Percentiles rank a stretch among this genome's conserved stretches.
Conservation (phyloP, 1,140 invertebrate genomes). For the Idris sp. region DNA sequence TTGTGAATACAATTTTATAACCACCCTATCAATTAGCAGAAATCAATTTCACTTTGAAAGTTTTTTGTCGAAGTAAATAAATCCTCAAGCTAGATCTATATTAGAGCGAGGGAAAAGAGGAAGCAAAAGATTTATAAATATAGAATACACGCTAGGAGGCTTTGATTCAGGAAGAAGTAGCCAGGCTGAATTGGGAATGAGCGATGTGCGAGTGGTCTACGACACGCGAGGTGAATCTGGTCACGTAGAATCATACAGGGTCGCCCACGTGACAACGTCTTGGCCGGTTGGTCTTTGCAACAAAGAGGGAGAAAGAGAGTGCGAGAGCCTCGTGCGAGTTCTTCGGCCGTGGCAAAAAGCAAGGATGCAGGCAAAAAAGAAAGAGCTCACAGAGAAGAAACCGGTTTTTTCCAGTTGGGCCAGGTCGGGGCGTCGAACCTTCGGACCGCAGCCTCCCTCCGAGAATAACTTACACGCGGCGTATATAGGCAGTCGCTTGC, state of each 20-base stretch:
- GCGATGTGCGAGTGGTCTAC: conserved; percentile 35
- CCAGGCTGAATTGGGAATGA: conserved; percentile 64
- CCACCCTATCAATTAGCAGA: no score
- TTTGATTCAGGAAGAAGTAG: conserved; percentile 44
- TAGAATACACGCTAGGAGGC: conserved; percentile 49
- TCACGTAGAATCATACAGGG: conserved; percentile 74
- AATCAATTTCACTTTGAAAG: no score
- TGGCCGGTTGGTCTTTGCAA: conserved; percentile 33
- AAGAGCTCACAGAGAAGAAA: conserved; percentile 77
- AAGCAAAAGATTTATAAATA: conserved; percentile 64
- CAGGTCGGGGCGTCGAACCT: conserved; percentile 79
- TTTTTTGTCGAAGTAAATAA: no score
- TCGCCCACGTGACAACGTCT: conserved; percentile 71
- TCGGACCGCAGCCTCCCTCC: conserved; percentile 76
- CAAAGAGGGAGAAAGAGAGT: conserved; percentile 61
- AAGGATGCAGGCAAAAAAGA: conserved; percentile 74
- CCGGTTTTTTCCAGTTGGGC: conserved; percentile 80
- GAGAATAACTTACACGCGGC: conserved; percentile 78
- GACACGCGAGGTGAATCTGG: conserved; percentile 71
- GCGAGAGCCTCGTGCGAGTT: conserved; percentile 52
- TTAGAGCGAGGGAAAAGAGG: conserved; percentile 51
- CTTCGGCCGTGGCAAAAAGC: conserved; percentile 68
- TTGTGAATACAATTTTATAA: no score
- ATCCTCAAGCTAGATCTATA: no score
- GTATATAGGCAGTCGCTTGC: conserved; percentile 68